Conservation (phyloP, 2,797 vertebrate genomes). For the Acipenser oxyrinchus region DNA sequence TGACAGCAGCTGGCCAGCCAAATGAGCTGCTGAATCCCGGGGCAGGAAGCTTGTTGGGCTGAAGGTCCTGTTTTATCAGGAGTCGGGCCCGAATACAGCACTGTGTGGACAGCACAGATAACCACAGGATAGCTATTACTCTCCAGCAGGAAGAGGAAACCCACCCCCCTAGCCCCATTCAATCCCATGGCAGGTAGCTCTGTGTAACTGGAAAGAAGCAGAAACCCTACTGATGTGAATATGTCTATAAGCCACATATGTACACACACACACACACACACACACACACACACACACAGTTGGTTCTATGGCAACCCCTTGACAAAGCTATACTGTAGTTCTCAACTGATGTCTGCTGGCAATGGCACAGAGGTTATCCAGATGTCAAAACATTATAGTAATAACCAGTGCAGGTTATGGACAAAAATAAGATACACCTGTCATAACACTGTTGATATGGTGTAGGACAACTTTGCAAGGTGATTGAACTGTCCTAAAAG, state of each 20-base stretch:
- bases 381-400: too few species aligned
- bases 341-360: too few species aligned
- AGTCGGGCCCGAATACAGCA: neutral
- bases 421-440: too few species aligned
- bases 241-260: constrained; percentile 1
- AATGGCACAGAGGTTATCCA: too few species aligned
- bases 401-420: too few species aligned
- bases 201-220: constrained; percentile 8
- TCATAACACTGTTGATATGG: too few species aligned
- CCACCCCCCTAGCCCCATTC: constrained; percentile 11
- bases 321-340: too few species aligned
- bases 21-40: constrained; percentile 17
- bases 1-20: constrained; percentile 22
- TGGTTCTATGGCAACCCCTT: too few species aligned
- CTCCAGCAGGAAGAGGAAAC: constrained; percentile 12
- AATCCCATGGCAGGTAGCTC: constrained; percentile 13
- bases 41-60: constrained; percentile 27
- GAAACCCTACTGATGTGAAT: constrained; percentile 20
- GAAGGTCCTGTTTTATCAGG: constrained; percentile 12
- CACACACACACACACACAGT: too few species aligned
- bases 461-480: too few species aligned
- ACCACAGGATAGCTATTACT: constrained; percentile 24
- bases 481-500: too few species aligned
- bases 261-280: too few species aligned
- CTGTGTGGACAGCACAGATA: constrained; percentile 27